Base-by-base conservation (phyloP, 2,888 invertebrate genomes). In the Meandrusa payeni region DNA sequence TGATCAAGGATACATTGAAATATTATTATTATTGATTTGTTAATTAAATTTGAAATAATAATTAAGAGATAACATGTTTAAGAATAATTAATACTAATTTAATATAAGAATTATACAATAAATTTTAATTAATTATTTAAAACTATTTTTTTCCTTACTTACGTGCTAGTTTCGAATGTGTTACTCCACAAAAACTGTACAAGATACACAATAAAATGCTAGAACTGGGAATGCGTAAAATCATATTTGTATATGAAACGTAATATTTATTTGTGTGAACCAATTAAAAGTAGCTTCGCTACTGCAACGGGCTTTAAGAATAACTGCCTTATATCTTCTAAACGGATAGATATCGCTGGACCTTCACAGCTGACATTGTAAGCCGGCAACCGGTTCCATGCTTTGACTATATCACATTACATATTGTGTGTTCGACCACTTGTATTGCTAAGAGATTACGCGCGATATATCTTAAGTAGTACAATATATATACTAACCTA, bases 251-350 rank as follows among this genome's bases (percentile, higher is more conserved):
- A 28, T 34, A 43, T 43, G n/a, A n/a, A n/a, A n/a, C n/a, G 13
- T 38, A 22, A 19, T 43, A 27, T 9, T 39, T 46, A 42, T 45
- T 36, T 29, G 47, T 68, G 64, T 69, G 57, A 44, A 53, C 54
- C 63, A 67, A 65, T 58, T 63, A 68, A 61, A 60, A 52, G 55
- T 57, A 43, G 52, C 54, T 62, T 55, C 61, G 54, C 60, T 61
- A 76, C 69, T 73, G 66, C 57, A 55, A 42, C 23, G 44, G 50
- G 59, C 52, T 52, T 31, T 48, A 50, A 51, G 66, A 59, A 57
- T 64, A 64, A 64, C 76, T 52, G 67, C 65, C 71, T 69, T 80
- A 76, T 78, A 77, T 75, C 62, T 61, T 69, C 67, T 66, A 71
- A 69, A 61, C 62, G 67, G 57, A 65, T 65, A 70, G 54, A 71